Evolutionary conservation across 2,113 vertebrate genomes (phyloP).

Genomic region (Vidua chalybeata): DNA sequence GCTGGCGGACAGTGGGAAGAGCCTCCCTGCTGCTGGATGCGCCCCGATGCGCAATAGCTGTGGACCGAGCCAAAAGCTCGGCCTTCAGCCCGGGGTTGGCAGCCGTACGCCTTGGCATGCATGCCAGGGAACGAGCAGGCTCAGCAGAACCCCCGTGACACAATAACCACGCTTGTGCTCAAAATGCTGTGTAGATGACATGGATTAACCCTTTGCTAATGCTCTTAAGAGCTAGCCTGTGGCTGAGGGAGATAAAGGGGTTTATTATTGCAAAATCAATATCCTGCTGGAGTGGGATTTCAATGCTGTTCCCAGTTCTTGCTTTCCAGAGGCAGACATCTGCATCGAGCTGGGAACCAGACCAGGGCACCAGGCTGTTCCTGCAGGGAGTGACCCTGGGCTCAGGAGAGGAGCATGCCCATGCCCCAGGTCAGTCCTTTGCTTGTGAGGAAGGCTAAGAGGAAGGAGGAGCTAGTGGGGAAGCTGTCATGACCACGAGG

Average conservation of each 20-base stretch:
- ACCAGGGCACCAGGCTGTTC: background rate
- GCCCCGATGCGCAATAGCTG: fast-evolving
- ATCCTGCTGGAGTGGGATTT: background rate
- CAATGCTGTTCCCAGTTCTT: background rate
- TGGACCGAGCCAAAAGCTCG: fast-evolving
- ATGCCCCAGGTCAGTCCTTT: background rate
- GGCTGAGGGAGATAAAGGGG: background rate
- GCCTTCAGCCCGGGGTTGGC: fast-evolving
- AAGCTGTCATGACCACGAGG: background rate
- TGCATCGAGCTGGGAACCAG: background rate
- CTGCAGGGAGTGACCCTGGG: background rate
- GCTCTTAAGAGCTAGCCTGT: slow-evolving; percentile 29
- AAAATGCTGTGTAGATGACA: slow-evolving; percentile 38
- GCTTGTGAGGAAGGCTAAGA: background rate
- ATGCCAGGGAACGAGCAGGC: background rate
- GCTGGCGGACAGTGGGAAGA: background rate
- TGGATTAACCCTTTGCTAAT: slow-evolving; percentile 49
- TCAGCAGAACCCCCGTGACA: background rate
- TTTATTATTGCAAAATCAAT: slow-evolving; percentile 36
- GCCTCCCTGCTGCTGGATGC: background rate
- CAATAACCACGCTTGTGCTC: background rate
- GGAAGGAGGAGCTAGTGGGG: background rate
- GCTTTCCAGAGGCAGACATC: background rate
- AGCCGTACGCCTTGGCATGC: background rate
- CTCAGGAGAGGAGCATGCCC: background rate